Base-by-base conservation (phyloP, 2,113 vertebrate species). In the Vicugna pacos region DNA sequence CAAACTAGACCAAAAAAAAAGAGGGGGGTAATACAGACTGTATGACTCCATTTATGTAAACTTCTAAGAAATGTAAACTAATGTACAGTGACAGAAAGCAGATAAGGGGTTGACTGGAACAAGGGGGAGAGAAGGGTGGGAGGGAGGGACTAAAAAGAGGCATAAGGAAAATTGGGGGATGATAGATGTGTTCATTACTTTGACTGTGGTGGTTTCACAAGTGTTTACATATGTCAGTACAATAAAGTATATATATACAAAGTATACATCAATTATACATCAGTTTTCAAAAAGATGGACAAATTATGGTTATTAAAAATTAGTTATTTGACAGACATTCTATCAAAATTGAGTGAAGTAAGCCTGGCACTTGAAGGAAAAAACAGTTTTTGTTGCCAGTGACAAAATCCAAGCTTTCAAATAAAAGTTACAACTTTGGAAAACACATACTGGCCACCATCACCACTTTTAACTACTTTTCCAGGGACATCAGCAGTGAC, bases 381-480 rank as follows among this genome's bases (percentile, higher is more conserved):
- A 87, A 73, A 38, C 10, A 54, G 56, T 2, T 35, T 94, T 83
- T 83, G 32, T 35, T 77, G 13, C 52, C 38, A 58, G 22, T n/a
- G 48, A 89, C 58, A 46, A 84, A 79, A 79, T 8, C 14, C 4
- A 76, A 38, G 56, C 5, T 77, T 87, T 83, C 20, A 15, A 75
- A 92, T 24, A 13, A 70, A 82, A 82, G 69, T n/a, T 32, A 87
- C 90, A 56, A 69, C 52, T 88, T 65, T 84, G 14, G 54, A 93
- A 70, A 76, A 76, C 13, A 64, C 6, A 11, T 32, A 17, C 38
- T 30, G 87, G 28, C 50, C 35, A 24, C 16, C 12, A 93, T 69
- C 15, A 75, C 58, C 0, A 77, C 0, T 35, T 93, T 30, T 35
- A 19, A 54, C 38, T 82, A 70, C 26, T 86, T 30, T 86, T 77